A percentile compares a stretch with the other conserved stretches of the same genome.
phyloP scores from a whole-genome alignment of 2,888 invertebrate species.

The Dysmachus trigonus region DNA sequence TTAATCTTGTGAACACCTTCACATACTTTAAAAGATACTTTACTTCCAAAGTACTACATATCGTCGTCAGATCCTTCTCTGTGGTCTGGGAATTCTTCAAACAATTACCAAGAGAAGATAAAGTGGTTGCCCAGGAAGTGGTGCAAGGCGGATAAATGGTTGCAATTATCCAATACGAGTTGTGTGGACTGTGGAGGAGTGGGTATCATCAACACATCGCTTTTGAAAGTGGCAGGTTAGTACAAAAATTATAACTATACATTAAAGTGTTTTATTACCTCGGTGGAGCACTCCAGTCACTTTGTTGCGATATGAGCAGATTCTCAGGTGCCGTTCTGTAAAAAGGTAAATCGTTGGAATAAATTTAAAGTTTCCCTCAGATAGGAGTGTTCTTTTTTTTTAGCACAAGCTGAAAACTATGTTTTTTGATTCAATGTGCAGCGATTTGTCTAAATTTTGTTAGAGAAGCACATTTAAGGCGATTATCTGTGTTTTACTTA shows the following conservation, averaged over 20 bases:
- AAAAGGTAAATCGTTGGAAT: constrained; percentile 3
- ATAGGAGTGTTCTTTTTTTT: neutral
- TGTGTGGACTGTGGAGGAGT: neutral
- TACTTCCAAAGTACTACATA: neutral
- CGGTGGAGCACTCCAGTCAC: constrained; percentile 52
- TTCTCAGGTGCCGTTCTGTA: constrained; percentile 52
- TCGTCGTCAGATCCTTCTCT: neutral
- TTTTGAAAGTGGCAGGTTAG: neutral
- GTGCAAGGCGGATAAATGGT: neutral
- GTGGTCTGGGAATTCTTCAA: neutral
- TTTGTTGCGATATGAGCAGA: constrained; percentile 51
- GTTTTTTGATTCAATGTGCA: neutral
- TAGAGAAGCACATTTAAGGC: neutral
- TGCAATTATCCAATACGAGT: neutral
- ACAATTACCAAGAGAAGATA: neutral
- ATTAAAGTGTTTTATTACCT: constrained; percentile 46
- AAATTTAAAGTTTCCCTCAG: constrained; percentile 13
- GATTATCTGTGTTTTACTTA: neutral
- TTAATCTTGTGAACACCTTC: neutral
- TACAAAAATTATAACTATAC: neutral
- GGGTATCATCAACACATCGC: neutral
- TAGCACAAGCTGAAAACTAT: constrained; percentile 6
- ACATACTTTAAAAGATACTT: neutral
- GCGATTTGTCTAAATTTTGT: neutral
- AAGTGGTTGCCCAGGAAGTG: neutral